Base-by-base conservation (phyloP, 2,888 invertebrate genomes). In the Drosophila barbarae region DNA sequence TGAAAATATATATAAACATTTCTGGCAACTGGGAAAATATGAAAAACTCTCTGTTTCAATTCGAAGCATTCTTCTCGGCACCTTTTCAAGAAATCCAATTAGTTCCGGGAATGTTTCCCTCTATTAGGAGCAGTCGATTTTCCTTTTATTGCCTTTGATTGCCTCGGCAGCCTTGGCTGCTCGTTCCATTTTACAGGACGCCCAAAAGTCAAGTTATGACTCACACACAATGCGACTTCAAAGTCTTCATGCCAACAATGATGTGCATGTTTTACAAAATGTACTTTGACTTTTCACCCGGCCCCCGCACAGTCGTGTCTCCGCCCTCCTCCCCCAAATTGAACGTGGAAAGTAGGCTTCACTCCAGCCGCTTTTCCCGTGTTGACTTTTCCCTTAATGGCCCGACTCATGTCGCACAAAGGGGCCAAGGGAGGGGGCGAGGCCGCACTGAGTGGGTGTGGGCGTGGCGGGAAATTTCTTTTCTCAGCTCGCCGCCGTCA, bases 181-280 rank as follows among this genome's bases (percentile, higher is more conserved):
- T 13, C 18, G 32, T 51, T 18, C 38, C 52, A 23, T 15, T 47
- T 59, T 34, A 28, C 46, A 61, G 59, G 50, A 46, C 57, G 35
- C 30, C 58, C 32, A 12, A 73, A 73, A 72, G 55, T 34, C 56
- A 67, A 58, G 60, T 66, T 76, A 73, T 74, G 71, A 71, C 61
- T 35, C 64, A 63, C 26, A 42, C 53, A 74, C 65, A 63, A 53
- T 55, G 65, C 65, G 56, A 67, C 63, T 76, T 66, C 53, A 71
- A 82, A 81, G 80, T 71, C 82, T 69, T 73, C 74, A 72, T 76
- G 82, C 78, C 71, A 76, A 84, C 80, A 84, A 84, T 84, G 84
- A 82, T 84, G 84, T 72, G 82, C 79, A 78, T 84, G 79, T 81
- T 81, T 74, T 74, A 81, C 74, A 80, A 74, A 76, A 69, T 74